These are phyloP conservation scores for Salticus scenicus DNA, from an alignment of 2,888 invertebrate genomes.

Conservation along the genomic window DNA sequence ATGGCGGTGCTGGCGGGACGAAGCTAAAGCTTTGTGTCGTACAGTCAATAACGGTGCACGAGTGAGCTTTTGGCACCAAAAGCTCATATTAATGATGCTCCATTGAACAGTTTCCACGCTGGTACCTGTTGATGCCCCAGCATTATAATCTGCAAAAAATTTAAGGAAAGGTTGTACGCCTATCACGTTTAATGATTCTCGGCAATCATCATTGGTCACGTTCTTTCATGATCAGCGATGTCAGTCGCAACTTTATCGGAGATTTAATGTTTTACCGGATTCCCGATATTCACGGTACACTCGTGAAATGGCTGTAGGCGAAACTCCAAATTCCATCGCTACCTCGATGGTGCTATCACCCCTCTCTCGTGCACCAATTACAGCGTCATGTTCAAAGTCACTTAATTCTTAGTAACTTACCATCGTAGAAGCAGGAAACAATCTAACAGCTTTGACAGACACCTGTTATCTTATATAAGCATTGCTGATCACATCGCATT, in stretches of 20 bases:
- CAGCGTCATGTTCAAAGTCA: too few relatives aligned
- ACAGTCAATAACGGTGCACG: background rate
- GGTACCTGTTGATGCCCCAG: background rate
- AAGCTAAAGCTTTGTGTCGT: background rate
- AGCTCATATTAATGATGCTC: background rate
- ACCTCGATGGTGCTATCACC: too few relatives aligned
- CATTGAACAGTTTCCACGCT: background rate
- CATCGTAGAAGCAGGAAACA: too few relatives aligned
- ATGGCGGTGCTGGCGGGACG: background rate
- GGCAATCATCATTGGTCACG: background rate
- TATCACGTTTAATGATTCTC: background rate
- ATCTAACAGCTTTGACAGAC: too few relatives aligned
- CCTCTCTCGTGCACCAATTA: too few relatives aligned
- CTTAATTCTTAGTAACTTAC: too few relatives aligned
- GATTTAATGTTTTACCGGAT: too few relatives aligned
- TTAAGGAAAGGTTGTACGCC: background rate
- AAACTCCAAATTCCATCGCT: too few relatives aligned
- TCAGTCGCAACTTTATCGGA: background rate
- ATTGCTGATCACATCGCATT: too few relatives aligned
- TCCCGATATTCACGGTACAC: too few relatives aligned
- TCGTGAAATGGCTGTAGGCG: too few relatives aligned
- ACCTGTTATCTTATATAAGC: too few relatives aligned
- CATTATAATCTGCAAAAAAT: background rate
- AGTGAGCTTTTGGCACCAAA: background rate
- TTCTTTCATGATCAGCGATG: background rate